phyloP scores from a whole-genome alignment of 2,797 vertebrate species.

The Poeciliopsis infans region DNA sequence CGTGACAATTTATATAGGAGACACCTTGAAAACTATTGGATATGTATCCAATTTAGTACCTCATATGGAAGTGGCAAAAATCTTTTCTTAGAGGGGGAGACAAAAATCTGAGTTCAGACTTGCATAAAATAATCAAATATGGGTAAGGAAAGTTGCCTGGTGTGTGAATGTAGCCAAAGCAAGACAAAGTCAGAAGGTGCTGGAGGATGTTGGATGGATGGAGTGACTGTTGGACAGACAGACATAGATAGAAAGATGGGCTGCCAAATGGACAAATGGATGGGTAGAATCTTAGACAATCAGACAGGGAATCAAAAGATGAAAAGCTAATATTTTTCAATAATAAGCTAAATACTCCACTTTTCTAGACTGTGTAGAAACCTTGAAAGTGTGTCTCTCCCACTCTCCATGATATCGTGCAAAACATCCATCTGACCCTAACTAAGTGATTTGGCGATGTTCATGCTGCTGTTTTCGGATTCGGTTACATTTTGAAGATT shows the following conservation, averaged over 20 bases:
- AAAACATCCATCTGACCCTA: neutral
- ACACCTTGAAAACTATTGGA: no score
- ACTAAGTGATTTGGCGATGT: neutral
- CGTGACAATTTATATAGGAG: no score
- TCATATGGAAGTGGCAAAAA: neutral
- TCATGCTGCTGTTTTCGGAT: neutral
- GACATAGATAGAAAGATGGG: neutral
- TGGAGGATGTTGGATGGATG: neutral
- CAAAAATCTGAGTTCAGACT: neutral
- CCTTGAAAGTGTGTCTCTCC: neutral
- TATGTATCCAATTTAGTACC: neutral
- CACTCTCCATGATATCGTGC: neutral
- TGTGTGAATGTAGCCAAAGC: neutral
- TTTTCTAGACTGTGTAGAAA: neutral
- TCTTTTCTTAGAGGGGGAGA: neutral
- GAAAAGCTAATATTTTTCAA: neutral
- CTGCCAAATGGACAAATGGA: neutral
- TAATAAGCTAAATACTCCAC: neutral
- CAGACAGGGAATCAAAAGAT: neutral
- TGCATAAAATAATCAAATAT: neutral
- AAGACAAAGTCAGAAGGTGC: neutral
- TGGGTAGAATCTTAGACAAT: neutral
- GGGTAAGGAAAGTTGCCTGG: no score
- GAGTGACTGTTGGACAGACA: neutral
- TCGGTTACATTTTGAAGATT: neutral